Conservation (phyloP, 2,797 vertebrate genomes). For the Chelmon rostratus region DNA sequence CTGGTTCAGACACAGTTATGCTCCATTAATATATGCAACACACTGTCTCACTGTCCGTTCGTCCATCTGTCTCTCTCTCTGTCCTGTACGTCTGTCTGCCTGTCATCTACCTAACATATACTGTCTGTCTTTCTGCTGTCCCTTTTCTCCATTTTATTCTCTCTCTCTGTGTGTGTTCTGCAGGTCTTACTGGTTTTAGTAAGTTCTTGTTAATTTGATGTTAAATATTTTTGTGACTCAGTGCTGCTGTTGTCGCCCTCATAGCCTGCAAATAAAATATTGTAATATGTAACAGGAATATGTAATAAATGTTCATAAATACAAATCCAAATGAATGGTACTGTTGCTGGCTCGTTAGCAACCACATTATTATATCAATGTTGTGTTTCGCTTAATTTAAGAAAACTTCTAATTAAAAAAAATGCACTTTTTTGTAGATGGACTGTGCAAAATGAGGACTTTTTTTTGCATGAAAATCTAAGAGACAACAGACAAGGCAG, state of each 20-base stretch:
- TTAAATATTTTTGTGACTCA: conserved; percentile 19
- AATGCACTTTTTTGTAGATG: no score
- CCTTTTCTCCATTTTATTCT: neutral
- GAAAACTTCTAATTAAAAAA: no score
- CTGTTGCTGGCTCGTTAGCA: no score
- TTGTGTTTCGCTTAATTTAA: no score
- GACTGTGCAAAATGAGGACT: no score
- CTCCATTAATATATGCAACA: conserved; percentile 31
- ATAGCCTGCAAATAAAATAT: neutral
- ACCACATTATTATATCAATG: no score
- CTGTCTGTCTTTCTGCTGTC: neutral
- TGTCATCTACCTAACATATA: neutral
- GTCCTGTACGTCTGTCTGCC: neutral
- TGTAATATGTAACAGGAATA: no score
- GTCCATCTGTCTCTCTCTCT: conserved; percentile 56
- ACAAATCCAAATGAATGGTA: no score
- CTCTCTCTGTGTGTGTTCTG: neutral
- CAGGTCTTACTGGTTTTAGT: neutral
- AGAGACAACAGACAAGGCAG: no score
- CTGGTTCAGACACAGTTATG: conserved; percentile 65
- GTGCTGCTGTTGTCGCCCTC: neutral
- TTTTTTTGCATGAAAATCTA: no score
- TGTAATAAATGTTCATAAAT: no score
- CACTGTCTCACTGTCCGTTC: conserved; percentile 26
- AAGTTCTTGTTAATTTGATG: neutral